A percentile compares a stretch with the other conserved stretches of the same genome.
Evolutionary conservation across 2,888 invertebrate genomes (phyloP).

Genomic region (Tiphia femorata): DNA sequence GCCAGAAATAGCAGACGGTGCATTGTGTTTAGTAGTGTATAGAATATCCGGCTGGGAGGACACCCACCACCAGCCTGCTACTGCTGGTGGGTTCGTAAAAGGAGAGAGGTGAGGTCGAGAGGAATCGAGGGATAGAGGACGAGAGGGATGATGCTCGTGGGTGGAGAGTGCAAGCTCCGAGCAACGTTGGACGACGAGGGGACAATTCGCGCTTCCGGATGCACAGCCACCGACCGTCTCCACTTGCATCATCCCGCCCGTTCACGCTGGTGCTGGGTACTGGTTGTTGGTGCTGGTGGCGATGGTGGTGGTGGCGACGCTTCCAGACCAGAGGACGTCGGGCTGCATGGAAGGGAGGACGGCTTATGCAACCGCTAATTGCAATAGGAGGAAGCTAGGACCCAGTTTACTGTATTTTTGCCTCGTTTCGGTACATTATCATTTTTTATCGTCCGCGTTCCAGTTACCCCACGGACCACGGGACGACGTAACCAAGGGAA

Average conservation of each 20-base stretch:
- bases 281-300: not conserved
- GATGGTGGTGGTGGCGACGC: not conserved
- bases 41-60: conserved; percentile 49
- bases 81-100: conserved; percentile 4
- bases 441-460: no score
- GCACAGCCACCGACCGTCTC: conserved; percentile 13
- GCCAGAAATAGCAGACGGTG: conserved; percentile 62
- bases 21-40: conserved; percentile 57
- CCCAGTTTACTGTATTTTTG: not conserved
- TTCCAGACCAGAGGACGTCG: conserved; percentile 28
- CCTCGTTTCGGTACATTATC: no score
- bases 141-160: no score
- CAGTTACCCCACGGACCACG: no score
- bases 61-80: conserved; percentile 19
- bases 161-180: not conserved
- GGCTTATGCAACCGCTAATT: conserved; percentile 31
- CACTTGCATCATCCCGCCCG: conserved; percentile 22
- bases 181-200: not conserved
- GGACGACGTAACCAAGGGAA: no score
- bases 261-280: not conserved
- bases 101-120: conserved; percentile 1
- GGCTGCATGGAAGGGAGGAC: no score
- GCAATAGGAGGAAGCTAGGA: conserved; percentile 17
- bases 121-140: not conserved
- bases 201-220: conserved; percentile 22